phyloP scores from a whole-genome alignment of 2,888 invertebrate species.

The Hyles lineata region DNA sequence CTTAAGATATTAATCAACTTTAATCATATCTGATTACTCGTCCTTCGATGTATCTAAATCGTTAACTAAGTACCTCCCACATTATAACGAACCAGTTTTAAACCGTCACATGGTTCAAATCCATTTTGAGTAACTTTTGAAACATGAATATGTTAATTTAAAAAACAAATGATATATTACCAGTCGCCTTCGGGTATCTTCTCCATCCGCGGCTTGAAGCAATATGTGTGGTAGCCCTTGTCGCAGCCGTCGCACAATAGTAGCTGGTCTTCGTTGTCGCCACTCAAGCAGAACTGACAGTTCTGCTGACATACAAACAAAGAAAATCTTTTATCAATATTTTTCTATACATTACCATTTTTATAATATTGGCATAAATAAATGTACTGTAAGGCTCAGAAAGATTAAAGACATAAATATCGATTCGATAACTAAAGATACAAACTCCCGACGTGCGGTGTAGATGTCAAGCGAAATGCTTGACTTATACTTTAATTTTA shows the following conservation, averaged over 20 bases:
- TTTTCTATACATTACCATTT: not conserved
- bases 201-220: slow-evolving; percentile 98
- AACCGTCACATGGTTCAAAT: not conserved
- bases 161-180: slow-evolving; percentile 69
- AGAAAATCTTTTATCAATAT: not conserved
- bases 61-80: no score
- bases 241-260: slow-evolving; percentile 98
- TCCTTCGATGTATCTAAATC: no score
- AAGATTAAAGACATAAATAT: no score
- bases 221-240: slow-evolving; percentile 99
- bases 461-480: no score
- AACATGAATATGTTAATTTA: no score
- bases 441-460: no score
- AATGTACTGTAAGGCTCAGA: not conserved
- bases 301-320: slow-evolving; percentile 86
- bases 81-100: no score
- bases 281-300: slow-evolving; percentile 98
- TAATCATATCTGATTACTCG: no score
- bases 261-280: slow-evolving; percentile 97
- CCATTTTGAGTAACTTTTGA: no score
- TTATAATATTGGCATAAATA: not conserved
- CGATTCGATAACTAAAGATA: no score
- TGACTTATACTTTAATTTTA: no score
- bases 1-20: no score
- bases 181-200: slow-evolving; percentile 99